phyloP scores from a whole-genome alignment of 2,888 invertebrate genomes.

The Ptychoptera contaminata region DNA sequence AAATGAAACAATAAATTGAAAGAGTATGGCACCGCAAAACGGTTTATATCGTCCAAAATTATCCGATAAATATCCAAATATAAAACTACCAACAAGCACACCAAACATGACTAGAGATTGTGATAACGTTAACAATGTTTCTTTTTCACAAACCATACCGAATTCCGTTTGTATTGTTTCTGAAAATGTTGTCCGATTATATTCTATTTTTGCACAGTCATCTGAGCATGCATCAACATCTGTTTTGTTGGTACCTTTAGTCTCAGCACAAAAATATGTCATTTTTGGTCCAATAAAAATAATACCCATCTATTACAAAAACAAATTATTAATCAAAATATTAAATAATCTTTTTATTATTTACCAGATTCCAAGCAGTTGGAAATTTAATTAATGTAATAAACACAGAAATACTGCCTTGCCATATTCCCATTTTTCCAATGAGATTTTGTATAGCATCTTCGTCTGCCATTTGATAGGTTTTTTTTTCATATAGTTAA shows the following conservation, averaged over 20 bases:
- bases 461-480: too few species aligned
- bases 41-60: conserved; percentile 63
- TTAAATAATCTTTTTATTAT: too few species aligned
- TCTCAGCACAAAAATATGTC: conserved; percentile 35
- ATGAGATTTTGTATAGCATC: conserved; percentile 49
- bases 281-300: conserved; percentile 59
- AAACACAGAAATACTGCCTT: conserved; percentile 50
- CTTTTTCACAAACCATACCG: conserved; percentile 52
- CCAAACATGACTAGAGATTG: conserved; percentile 67
- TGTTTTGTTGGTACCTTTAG: conserved; percentile 19
- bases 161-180: conserved; percentile 61
- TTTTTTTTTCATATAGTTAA: too few species aligned
- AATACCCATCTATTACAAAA: conserved; percentile 46
- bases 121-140: conserved; percentile 52
- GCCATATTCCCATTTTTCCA: conserved; percentile 59
- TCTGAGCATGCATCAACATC: conserved; percentile 30
- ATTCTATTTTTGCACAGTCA: conserved; percentile 41
- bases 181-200: conserved; percentile 47
- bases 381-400: conserved; percentile 61
- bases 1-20: conserved; percentile 56
- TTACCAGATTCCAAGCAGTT: conserved; percentile 49
- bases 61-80: conserved; percentile 60
- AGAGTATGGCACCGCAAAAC: conserved; percentile 51
- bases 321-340: too few species aligned
- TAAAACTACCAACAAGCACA: conserved; percentile 55